These are phyloP conservation scores for Epinotia nisella DNA, from an alignment of 2,888 invertebrate species.

Conservation along the genomic window DNA sequence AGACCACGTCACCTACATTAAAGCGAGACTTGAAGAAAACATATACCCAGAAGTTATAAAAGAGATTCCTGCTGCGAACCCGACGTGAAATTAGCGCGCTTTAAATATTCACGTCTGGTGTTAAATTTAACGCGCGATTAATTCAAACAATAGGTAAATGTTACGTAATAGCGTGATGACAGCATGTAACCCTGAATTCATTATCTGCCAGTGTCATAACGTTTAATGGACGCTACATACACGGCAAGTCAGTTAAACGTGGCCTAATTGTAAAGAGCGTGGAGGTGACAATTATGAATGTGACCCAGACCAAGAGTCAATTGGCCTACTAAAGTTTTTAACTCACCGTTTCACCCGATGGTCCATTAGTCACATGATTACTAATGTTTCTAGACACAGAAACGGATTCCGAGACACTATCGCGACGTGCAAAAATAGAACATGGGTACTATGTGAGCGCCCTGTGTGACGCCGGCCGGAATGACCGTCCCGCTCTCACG, in stretches of 20 bases:
- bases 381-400: conserved; percentile 81
- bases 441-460: conserved; percentile 80
- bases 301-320: conserved; percentile 49
- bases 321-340: conserved; percentile 43
- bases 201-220: conserved; percentile 63
- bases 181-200: conserved; percentile 64
- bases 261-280: conserved; percentile 51
- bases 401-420: conserved; percentile 84
- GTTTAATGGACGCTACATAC: conserved; percentile 60
- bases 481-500: conserved; percentile 71
- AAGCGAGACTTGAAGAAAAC: conserved; percentile 26
- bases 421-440: conserved; percentile 83
- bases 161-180: conserved; percentile 68
- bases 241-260: conserved; percentile 57
- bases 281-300: conserved; percentile 46
- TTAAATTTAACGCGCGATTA: conserved; percentile 48
- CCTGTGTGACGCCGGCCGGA: conserved; percentile 74
- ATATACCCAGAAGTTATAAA: conserved; percentile 30
- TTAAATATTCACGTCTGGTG: conserved; percentile 37
- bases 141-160: conserved; percentile 59
- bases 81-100: conserved; percentile 20
- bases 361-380: conserved; percentile 83
- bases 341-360: conserved; percentile 57
- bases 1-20: conserved; percentile 34
- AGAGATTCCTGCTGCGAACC: conserved; percentile 31